Conservation (phyloP, 2,113 vertebrate genomes). For the Thymallus thymallus region DNA sequence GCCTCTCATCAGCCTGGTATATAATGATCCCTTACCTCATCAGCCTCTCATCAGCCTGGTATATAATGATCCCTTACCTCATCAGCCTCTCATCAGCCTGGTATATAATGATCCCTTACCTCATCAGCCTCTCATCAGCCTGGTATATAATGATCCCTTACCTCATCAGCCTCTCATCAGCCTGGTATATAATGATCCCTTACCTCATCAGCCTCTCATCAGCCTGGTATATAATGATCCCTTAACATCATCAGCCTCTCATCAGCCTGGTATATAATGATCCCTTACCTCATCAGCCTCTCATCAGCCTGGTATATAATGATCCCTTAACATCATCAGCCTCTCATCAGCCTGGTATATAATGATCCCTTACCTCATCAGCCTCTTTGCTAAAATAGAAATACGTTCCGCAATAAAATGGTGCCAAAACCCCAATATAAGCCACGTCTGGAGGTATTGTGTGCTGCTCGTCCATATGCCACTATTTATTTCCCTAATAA, state of each 20-base stretch:
- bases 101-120: conserved; percentile 64
- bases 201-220: conserved; percentile 64
- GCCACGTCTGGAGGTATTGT: conserved; percentile 46
- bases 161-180: conserved; percentile 63
- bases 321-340: conserved; percentile 65
- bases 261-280: no score
- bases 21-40: conserved; percentile 67
- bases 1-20: no score
- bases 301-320: no score
- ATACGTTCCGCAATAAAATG: conserved; percentile 56
- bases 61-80: conserved; percentile 66
- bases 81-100: conserved; percentile 62
- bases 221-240: conserved; percentile 67
- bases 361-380: conserved; percentile 67
- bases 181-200: conserved; percentile 65
- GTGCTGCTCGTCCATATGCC: conserved; percentile 43
- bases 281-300: conserved; percentile 63
- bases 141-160: conserved; percentile 65
- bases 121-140: conserved; percentile 64
- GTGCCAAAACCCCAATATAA: conserved; percentile 44
- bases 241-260: conserved; percentile 62
- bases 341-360: no score
- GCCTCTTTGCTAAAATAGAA: conserved; percentile 49
- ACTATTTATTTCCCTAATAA: conserved; percentile 59
- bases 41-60: no score